These are phyloP conservation scores for Lepidocyrtoides sp. DNA, from an alignment of 2,888 invertebrate species.

Conservation along the genomic window DNA sequence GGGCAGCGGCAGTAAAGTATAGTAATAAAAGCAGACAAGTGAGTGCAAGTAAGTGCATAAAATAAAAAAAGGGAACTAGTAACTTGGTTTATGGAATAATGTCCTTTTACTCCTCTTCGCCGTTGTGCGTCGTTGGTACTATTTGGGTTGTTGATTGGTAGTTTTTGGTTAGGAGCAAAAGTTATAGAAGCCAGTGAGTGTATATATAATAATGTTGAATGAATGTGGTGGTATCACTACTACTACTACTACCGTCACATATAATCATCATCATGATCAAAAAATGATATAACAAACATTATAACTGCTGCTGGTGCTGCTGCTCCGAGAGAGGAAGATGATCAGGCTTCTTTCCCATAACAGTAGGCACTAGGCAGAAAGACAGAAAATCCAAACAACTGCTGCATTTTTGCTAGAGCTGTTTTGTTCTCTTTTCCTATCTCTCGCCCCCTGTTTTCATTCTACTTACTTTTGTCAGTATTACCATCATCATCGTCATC, in stretches of 20 bases:
- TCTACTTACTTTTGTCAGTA: slow-evolving; percentile 48
- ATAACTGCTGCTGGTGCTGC: slow-evolving; percentile 16
- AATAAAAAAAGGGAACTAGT: not conserved
- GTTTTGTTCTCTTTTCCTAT: not conserved
- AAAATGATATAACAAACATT: slow-evolving; percentile 8
- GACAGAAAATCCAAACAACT: not conserved
- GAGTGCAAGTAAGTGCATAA: slow-evolving; percentile 14
- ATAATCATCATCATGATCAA: not conserved
- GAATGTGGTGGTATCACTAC: not conserved
- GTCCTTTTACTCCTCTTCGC: not conserved
- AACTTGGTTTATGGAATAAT: not conserved
- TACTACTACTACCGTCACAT: too few species aligned
- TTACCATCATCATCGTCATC: not conserved
- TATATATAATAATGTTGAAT: too few species aligned
- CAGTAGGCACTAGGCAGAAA: too few species aligned
- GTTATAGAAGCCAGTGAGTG: not conserved
- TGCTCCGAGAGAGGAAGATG: not conserved
- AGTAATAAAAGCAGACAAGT: slow-evolving; percentile 16
- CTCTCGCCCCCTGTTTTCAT: slow-evolving; percentile 20
- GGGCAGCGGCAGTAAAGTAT: not conserved
- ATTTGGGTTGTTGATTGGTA: not conserved
- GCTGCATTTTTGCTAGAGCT: slow-evolving; percentile 25
- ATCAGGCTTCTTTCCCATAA: slow-evolving; percentile 20
- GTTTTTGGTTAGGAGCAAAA: not conserved
- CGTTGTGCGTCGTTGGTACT: not conserved